Percentiles rank a stretch among this genome's conserved stretches.
These are phyloP conservation scores for Pheosia gnoma DNA, from an alignment of 2,888 invertebrate genomes.

Conservation along the genomic window DNA sequence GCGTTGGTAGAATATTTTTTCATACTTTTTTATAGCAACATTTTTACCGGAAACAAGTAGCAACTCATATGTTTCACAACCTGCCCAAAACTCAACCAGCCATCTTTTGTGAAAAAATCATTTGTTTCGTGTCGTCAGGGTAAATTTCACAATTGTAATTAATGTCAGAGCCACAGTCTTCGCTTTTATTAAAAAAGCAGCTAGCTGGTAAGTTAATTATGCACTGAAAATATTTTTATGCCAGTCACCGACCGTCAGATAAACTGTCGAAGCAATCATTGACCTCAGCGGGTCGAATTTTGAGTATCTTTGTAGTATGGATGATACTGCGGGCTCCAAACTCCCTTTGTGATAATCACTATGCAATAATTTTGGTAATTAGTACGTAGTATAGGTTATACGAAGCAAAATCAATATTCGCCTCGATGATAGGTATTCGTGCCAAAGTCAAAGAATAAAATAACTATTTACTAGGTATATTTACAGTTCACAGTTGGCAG, in stretches of 20 bases:
- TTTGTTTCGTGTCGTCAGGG: slow-evolving; percentile 89
- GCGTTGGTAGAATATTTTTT: slow-evolving; percentile 10
- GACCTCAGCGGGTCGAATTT: slow-evolving; percentile 82
- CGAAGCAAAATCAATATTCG: slow-evolving; percentile 75
- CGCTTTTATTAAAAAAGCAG: slow-evolving; percentile 97
- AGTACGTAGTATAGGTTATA: slow-evolving; percentile 9
- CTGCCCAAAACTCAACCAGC: slow-evolving; percentile 85
- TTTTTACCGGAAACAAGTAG: slow-evolving; percentile 72
- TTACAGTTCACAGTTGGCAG: slow-evolving; percentile 57
- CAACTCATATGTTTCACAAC: slow-evolving; percentile 83
- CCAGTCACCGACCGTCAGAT: slow-evolving; percentile 64
- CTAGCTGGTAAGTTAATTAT: slow-evolving; percentile 91
- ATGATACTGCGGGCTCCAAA: slow-evolving; percentile 25
- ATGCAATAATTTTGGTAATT: slow-evolving; percentile 32
- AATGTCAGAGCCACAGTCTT: slow-evolving; percentile 98
- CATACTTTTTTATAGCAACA: slow-evolving; percentile 52
- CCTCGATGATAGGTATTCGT: slow-evolving; percentile 68
- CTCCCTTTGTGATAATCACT: slow-evolving; percentile 23
- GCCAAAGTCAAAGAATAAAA: slow-evolving; percentile 58
- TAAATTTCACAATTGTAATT: slow-evolving; percentile 92
- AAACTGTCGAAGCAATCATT: slow-evolving; percentile 73
- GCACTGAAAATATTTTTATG: slow-evolving; percentile 46
- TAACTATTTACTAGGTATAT: slow-evolving; percentile 52
- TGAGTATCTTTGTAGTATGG: slow-evolving; percentile 58
- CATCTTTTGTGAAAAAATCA: slow-evolving; percentile 89